Base-by-base conservation (phyloP, 2,113 vertebrate species). In the Psilopsiagon aymara region DNA sequence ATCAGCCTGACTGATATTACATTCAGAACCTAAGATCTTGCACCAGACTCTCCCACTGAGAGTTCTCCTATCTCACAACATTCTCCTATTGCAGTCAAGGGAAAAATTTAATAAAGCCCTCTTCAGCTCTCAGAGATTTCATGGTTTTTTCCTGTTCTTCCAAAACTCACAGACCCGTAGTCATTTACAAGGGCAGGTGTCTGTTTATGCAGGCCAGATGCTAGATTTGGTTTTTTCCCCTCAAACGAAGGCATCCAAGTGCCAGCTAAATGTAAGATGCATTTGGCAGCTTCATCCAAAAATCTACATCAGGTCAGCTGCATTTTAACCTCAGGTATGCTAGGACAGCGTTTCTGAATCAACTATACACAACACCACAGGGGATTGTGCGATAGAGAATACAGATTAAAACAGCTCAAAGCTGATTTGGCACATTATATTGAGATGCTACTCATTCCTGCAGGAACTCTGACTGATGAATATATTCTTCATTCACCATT, bases 191-290 rank as follows among this genome's bases (percentile, higher is more conserved):
- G 53, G 66, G 71, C 85, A 94, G 67, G 62, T 90, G 82, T 47
- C 62, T 79, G 18, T 52, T 95, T 80, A 82, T 90, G 63, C 82
- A 93, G 62, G 29, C 75, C 88, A 95, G 85, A 73, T 86, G 92
- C 52, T 66, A 64, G 35, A 86, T 82, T 90, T 73, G 23, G 10
- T 88, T 88, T 63, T 67, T 64, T 24, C 11, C 60, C 37, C n/a
- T 93, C 62, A 83, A 70, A 80, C 1, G 12, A 62, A 90, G 44
- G 41, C n/a, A 90, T 47, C 14, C 21, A 15, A 62, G 57, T 86
- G 53, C 52, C 88, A 95, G 59, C 44, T 93, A 88, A 88, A 90
- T 68, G 9, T 69, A 44, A 76, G 53, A 76, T 7, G 27, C 41
- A 70, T 86, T 88, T 90, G 85, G 75, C 90, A 88, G 62, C 44